Percentiles rank a stretch among this genome's conserved stretches.
These are phyloP conservation scores for Phylloscopus whistleri DNA, from an alignment of 2,113 vertebrate species.

Conservation along the genomic window DNA sequence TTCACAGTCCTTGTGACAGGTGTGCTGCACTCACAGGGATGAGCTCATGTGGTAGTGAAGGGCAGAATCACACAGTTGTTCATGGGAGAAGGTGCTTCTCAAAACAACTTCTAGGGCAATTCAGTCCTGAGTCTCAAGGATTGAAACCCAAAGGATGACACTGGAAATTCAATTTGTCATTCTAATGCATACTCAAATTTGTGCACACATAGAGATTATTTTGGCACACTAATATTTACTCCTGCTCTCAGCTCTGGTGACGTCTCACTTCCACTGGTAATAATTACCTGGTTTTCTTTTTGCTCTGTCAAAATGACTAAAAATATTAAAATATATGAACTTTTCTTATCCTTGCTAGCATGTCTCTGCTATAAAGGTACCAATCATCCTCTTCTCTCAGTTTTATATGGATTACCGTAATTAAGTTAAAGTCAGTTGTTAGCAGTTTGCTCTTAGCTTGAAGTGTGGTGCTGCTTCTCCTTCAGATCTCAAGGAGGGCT, in stretches of 20 bases:
- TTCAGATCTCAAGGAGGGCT: background rate
- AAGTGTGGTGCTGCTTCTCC: background rate
- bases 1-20: background rate
- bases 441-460: background rate
- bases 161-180: background rate
- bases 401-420: background rate
- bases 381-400: background rate
- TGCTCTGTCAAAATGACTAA: background rate
- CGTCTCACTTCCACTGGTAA: background rate
- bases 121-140: background rate
- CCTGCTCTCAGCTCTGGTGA: background rate
- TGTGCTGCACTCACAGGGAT: background rate
- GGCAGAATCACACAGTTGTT: fast-evolving
- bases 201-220: background rate
- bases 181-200: background rate
- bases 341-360: background rate
- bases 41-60: background rate
- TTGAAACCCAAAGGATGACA: background rate
- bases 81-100: background rate
- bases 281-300: background rate
- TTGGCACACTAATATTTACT: background rate
- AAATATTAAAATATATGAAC: background rate
- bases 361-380: background rate
- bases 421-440: background rate
- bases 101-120: background rate